A percentile compares a stretch with the other conserved stretches of the same genome.
Evolutionary conservation across 2,113 vertebrate species (phyloP).

Genomic region (Melospiza georgiana): DNA sequence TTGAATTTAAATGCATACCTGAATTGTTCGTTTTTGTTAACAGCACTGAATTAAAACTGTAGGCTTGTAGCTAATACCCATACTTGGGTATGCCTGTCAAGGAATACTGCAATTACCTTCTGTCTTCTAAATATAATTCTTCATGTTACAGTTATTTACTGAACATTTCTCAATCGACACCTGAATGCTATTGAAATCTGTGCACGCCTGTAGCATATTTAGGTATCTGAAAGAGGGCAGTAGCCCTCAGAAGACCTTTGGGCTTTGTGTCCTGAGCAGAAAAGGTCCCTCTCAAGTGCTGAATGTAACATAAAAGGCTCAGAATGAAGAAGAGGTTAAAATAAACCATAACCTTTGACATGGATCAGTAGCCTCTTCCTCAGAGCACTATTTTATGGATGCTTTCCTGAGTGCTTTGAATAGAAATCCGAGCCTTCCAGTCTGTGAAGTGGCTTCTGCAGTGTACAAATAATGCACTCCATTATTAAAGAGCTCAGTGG

Average conservation of each 20-base stretch:
- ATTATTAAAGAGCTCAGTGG: not conserved
- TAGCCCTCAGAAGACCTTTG: not conserved
- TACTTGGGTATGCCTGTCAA: not conserved
- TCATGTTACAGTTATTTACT: not conserved
- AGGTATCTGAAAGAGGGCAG: not conserved
- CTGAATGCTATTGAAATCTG: not conserved
- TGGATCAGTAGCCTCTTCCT: not conserved
- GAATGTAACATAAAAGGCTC: not conserved
- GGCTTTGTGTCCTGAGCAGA: not conserved
- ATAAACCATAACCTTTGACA: not conserved
- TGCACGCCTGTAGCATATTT: not conserved
- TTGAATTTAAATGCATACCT: not conserved
- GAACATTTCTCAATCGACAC: not conserved
- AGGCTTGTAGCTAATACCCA: not conserved
- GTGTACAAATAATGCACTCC: not conserved
- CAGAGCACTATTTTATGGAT: not conserved
- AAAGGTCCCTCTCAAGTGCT: not conserved
- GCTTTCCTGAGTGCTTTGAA: not conserved
- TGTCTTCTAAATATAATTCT: not conserved
- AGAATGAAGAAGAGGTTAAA: not conserved
- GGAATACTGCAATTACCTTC: not conserved
- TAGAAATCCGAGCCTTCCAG: not conserved
- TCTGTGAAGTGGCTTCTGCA: not conserved
- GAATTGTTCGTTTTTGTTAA: not conserved
- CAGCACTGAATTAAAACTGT: not conserved